Conservation (phyloP, 2,113 vertebrate species). For the Cynopterus brachyotis region DNA sequence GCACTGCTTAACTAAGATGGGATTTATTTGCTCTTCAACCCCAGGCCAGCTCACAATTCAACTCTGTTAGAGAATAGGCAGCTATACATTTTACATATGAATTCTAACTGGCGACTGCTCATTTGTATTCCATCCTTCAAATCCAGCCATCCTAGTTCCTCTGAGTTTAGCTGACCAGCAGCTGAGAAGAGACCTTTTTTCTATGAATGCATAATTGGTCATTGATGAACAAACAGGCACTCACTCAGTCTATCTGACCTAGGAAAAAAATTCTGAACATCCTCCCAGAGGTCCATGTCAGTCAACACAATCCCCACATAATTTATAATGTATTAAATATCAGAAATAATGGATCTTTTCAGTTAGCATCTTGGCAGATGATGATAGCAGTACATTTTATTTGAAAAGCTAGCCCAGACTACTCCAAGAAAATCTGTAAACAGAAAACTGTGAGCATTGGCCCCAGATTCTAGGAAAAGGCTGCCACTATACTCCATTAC, state of each 20-base stretch:
- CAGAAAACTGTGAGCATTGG: constrained; percentile 83
- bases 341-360: constrained; percentile 87
- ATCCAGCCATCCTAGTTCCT: constrained; percentile 50
- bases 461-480: constrained; percentile 78
- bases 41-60: constrained; percentile 53
- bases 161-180: constrained; percentile 64
- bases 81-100: constrained; percentile 63
- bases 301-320: constrained; percentile 81
- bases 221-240: constrained; percentile 80
- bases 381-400: constrained; percentile 81
- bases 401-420: constrained; percentile 80
- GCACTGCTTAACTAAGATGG: constrained; percentile 27
- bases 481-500: constrained; percentile 83
- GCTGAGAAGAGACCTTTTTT: constrained; percentile 70
- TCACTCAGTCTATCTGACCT: constrained; percentile 76
- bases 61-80: background rate
- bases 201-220: constrained; percentile 82
- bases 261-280: constrained; percentile 65
- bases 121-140: constrained; percentile 54
- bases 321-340: constrained; percentile 86
- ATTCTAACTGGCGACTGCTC: constrained; percentile 59
- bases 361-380: constrained; percentile 81
- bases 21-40: constrained; percentile 16
- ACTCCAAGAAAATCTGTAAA: constrained; percentile 84
- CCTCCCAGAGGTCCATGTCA: constrained; percentile 79